Percentiles rank a stretch among this genome's conserved stretches.
These are phyloP conservation scores for Subanguina moxae DNA, from an alignment of 1,140 invertebrate genomes.

Conservation along the genomic window DNA sequence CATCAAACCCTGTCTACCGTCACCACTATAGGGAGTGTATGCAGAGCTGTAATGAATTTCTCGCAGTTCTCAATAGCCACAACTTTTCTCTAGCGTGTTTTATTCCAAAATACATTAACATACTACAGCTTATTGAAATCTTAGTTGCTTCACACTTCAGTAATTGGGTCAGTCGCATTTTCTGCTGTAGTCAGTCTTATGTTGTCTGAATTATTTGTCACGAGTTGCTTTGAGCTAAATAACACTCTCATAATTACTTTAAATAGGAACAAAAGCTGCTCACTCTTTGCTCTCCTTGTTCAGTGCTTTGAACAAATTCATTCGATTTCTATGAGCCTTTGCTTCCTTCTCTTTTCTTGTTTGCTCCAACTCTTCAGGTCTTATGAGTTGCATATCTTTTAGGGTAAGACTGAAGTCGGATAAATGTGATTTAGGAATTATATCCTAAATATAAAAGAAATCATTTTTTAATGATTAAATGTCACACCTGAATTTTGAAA, in stretches of 20 bases:
- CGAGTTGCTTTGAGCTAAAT: not conserved
- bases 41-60: too few relatives aligned
- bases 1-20: too few relatives aligned
- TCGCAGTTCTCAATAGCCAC: too few relatives aligned
- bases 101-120: too few relatives aligned
- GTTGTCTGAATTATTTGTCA: not conserved
- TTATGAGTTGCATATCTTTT: conserved; percentile 58
- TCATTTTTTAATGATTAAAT: conserved; percentile 1
- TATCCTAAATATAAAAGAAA: conserved; percentile 42
- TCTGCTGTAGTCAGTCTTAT: not conserved
- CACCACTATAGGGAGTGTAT: too few relatives aligned
- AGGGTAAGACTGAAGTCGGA: conserved; percentile 50
- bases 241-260: not conserved
- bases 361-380: conserved; percentile 43
- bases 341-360: conserved; percentile 17
- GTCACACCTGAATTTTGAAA: conserved; percentile 56
- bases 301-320: not conserved
- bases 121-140: too few relatives aligned
- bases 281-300: conserved; percentile 1
- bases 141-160: not conserved
- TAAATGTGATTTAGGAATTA: conserved; percentile 57
- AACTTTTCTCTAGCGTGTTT: too few relatives aligned
- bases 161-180: not conserved
- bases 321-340: conserved; percentile 27
- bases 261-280: not conserved